Evolutionary conservation across 2,113 vertebrate species (phyloP).

Genomic region (Tichodroma muraria): DNA sequence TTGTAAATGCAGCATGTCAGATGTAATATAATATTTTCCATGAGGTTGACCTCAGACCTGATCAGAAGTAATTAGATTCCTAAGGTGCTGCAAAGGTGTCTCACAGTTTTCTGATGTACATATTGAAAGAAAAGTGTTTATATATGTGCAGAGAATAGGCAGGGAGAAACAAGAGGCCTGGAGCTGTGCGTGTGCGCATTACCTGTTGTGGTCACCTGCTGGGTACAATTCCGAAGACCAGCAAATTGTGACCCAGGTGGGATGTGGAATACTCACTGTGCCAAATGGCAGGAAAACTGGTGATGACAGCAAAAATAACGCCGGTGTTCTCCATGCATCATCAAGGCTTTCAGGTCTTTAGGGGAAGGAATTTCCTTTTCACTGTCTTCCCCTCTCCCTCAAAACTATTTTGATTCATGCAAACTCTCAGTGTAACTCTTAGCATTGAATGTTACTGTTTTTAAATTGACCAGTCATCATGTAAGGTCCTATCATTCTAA

Average conservation of each 20-base stretch:
- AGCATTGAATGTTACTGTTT: conserved; percentile 42
- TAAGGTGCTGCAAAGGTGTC: not conserved
- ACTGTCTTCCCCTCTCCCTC: not conserved
- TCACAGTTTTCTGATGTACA: not conserved
- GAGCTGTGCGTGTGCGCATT: not conserved
- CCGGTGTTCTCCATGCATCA: not conserved
- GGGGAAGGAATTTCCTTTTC: not conserved
- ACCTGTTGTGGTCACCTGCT: not conserved
- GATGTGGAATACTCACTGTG: not conserved
- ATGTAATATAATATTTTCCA: conserved; percentile 45
- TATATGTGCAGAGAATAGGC: not conserved
- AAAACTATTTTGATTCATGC: not conserved
- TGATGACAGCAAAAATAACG: not conserved
- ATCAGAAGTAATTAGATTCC: conserved; percentile 68
- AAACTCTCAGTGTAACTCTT: not conserved
- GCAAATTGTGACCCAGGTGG: not conserved
- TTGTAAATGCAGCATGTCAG: conserved; percentile 53
- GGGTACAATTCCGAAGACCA: not conserved
- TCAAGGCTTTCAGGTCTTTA: not conserved
- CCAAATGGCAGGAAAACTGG: not conserved
- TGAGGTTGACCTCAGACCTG: conserved; percentile 47
- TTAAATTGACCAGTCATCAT: conserved; percentile 60
- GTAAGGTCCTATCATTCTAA: conserved; percentile 32
- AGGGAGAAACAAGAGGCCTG: not conserved
- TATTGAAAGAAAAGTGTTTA: not conserved